Base-by-base conservation (phyloP, 2,888 invertebrate genomes). In the Gari tellinella region DNA sequence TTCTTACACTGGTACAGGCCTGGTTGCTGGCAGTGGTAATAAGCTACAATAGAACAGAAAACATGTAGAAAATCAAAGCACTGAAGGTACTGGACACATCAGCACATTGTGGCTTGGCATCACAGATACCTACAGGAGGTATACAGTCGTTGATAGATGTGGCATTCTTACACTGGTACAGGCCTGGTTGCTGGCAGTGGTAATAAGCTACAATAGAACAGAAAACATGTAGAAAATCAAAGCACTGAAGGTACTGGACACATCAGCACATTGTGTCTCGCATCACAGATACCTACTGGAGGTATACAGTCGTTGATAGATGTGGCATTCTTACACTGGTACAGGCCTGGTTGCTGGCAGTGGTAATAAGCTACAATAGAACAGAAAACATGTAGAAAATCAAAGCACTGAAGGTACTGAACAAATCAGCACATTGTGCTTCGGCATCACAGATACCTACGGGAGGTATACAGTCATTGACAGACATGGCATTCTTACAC, bases 271-370 rank as follows among this genome's bases (percentile, higher is more conserved):
- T 86, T 97, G 95, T 77, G 92, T 62, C 92, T 92, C 26, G 96
- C 96, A 93, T 97, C 96, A 92, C 97, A 97, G 69, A 97, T 94
- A 84, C 94, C 94, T 31, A 95, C 94, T 0, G 97, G 97, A 89
- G 95, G 95, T 74, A 97, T 94, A 91, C 97, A 97, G 86, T 95
- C 94, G 21, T 62, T 72, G 8, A 49, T 40, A 45, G 64, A 63
- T 5, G 76, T 80, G 17, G 88, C 94, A 91, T 95, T 95, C 72
- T 92, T 92, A 92, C 97, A 97, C 93, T 97, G 97, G 93, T 95
- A 97, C 92, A 97, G 95, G 0, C 97, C 90, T 21, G 86, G 85
- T 62, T 85, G 85, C 10, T 63, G 43, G 77, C 92, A 92, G 60
- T 85, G 63, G 80, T 90, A 92, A 17, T 77, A 61, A 12, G 17